Evolutionary conservation across 2,797 vertebrate genomes (phyloP).

Genomic region (Platalea minor): DNA sequence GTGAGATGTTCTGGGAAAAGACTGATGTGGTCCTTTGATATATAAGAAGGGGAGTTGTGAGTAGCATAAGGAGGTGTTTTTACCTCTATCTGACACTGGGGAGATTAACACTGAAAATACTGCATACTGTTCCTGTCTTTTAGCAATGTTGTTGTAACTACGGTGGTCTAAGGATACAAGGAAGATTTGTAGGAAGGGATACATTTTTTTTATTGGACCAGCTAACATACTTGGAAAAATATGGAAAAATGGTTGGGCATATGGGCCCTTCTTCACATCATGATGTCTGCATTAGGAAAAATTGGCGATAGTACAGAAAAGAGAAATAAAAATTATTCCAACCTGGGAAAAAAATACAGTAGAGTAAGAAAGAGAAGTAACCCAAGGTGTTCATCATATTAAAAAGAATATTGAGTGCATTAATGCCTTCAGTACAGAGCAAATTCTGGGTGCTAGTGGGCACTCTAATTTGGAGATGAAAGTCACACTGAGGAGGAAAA

Average conservation of each 20-base stretch:
- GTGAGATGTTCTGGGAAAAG: constrained; percentile 65
- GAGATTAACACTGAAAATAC: constrained; percentile 47
- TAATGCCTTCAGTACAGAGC: not conserved
- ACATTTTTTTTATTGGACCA: not conserved
- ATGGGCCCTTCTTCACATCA: not conserved
- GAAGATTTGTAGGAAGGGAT: not conserved
- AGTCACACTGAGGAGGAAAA: not conserved
- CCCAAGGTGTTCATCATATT: not conserved
- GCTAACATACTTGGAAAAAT: not conserved
- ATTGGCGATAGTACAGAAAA: not conserved
- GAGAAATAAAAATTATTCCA: not conserved
- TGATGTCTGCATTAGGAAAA: not conserved
- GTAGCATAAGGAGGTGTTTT: constrained; percentile 57
- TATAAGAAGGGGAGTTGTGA: constrained; percentile 64
- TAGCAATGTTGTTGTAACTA: constrained; percentile 35
- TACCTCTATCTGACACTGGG: constrained; percentile 49
- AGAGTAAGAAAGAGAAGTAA: not conserved
- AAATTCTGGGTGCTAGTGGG: not conserved
- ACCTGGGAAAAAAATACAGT: not conserved
- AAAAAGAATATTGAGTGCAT: not conserved
- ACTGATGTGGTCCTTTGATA: constrained; percentile 67
- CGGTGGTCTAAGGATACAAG: not conserved
- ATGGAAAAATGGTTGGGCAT: not conserved
- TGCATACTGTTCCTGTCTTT: constrained; percentile 31
- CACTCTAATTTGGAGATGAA: not conserved